Conservation (phyloP, 2,113 vertebrate genomes). For the Zootoca vivipara region DNA sequence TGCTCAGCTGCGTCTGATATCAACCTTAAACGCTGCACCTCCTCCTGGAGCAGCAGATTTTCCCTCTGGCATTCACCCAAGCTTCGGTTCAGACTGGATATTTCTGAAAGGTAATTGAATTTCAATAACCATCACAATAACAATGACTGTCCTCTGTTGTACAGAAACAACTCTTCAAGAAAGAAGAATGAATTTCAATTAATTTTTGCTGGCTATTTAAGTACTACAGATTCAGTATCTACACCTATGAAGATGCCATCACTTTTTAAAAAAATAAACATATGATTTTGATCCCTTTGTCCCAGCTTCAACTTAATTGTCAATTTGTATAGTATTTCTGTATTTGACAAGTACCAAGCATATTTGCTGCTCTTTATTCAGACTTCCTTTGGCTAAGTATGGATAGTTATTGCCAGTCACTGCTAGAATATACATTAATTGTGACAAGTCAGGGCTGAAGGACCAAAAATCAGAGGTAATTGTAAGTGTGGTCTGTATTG, state of each 20-base stretch:
- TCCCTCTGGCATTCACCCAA: constrained; percentile 67
- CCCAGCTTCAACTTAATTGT: neutral
- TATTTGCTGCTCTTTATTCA: neutral
- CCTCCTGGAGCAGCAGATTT: constrained; percentile 72
- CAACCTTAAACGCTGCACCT: constrained; percentile 69
- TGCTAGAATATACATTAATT: constrained; percentile 19
- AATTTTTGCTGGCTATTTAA: neutral
- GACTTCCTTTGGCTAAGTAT: constrained; percentile 7
- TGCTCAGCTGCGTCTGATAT: constrained; percentile 66
- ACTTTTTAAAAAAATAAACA: neutral
- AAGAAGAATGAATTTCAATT: neutral
- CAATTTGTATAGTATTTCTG: neutral
- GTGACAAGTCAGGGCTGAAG: constrained; percentile 14
- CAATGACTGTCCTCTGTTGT: neutral
- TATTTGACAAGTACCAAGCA: neutral
- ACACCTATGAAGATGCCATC: neutral
- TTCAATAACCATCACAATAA: neutral
- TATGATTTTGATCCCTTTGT: neutral
- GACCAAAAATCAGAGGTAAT: constrained; percentile 9
- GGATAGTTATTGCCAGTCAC: constrained; percentile 3
- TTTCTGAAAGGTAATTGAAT: constrained; percentile 72
- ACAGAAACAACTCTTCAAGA: neutral
- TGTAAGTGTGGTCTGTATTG: constrained; percentile 12
- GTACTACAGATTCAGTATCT: neutral
- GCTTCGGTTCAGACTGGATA: constrained; percentile 71